These are phyloP conservation scores for Anniella stebbinsi DNA, from an alignment of 2,797 vertebrate genomes.

Conservation along the genomic window DNA sequence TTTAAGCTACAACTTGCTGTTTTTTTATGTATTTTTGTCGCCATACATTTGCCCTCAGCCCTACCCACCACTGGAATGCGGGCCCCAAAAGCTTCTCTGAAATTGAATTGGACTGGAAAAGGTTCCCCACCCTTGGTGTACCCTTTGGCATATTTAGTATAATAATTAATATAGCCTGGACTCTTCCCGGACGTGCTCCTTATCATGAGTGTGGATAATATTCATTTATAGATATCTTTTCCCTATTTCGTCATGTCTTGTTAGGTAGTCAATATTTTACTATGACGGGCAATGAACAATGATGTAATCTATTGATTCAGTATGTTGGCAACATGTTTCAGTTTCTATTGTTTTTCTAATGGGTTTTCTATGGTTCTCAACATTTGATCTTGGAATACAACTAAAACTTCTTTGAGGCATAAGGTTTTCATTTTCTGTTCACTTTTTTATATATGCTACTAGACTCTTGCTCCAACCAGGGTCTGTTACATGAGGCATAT, in stretches of 20 bases:
- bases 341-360: slow-evolving; percentile 4
- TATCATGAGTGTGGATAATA: neutral
- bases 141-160: neutral
- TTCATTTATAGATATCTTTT: neutral
- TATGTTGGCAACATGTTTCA: neutral
- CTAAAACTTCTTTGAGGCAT: neutral
- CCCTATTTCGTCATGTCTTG: neutral
- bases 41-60: no score
- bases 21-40: no score
- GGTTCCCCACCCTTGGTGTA: no score
- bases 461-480: neutral
- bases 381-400: neutral
- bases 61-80: no score
- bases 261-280: slow-evolving; percentile 1
- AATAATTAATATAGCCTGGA: neutral
- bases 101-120: no score
- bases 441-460: neutral
- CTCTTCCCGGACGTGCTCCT: neutral
- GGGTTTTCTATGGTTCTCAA: neutral
- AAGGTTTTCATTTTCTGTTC: neutral
- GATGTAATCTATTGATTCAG: slow-evolving; percentile 19
- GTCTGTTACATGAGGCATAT: neutral
- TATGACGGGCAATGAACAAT: neutral
- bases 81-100: no score
- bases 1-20: no score